phyloP scores from a whole-genome alignment of 2,888 invertebrate genomes.

The Brassicogethes aeneus region DNA sequence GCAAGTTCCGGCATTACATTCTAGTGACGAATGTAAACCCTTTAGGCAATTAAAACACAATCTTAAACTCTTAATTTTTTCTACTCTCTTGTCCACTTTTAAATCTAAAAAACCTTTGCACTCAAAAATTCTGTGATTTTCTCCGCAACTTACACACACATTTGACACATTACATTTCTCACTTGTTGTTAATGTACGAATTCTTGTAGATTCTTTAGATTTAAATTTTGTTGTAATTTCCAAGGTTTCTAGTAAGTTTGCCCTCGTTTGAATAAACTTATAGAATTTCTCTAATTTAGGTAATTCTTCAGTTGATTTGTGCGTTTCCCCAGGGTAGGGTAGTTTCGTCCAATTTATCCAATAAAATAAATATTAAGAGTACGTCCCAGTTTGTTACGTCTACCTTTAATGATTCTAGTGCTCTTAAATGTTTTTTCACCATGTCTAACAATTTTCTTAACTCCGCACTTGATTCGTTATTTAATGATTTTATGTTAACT shows the following conservation, averaged over 20 bases:
- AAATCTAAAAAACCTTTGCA: background rate
- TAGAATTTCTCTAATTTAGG: background rate
- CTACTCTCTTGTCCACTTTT: background rate
- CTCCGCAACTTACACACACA: background rate
- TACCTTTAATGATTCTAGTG: background rate
- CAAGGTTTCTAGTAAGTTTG: slow-evolving; percentile 1
- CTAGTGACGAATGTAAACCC: background rate
- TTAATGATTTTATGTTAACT: slow-evolving; percentile 9
- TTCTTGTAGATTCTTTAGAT: background rate
- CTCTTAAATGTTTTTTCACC: background rate
- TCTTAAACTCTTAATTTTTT: background rate
- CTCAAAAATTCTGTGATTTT: background rate
- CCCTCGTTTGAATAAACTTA: background rate
- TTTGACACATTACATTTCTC: background rate
- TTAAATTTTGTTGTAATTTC: background rate
- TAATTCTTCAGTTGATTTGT: background rate
- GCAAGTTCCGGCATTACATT: background rate
- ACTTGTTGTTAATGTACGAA: background rate
- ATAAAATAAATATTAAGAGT: slow-evolving; percentile 1
- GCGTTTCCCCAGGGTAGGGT: background rate
- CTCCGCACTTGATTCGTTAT: slow-evolving; percentile 5
- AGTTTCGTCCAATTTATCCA: background rate
- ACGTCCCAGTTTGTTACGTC: background rate
- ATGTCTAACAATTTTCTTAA: slow-evolving; percentile 14
- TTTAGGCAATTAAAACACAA: slow-evolving; percentile 2